Conservation (phyloP, 2,113 vertebrate genomes). For the Python bivittatus region DNA sequence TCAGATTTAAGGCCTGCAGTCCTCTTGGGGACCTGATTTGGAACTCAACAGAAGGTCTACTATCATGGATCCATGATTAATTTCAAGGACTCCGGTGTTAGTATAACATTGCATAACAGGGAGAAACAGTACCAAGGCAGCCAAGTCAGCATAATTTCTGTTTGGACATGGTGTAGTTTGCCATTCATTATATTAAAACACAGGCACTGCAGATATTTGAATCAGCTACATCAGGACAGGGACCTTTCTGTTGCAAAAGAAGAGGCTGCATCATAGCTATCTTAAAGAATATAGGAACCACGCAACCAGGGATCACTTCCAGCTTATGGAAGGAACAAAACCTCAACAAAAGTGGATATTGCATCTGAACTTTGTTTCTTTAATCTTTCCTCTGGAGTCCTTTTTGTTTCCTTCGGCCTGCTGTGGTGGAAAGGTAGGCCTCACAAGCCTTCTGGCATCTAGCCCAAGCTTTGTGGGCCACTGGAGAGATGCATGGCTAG, state of each 20-base stretch:
- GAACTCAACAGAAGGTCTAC: conserved; percentile 55
- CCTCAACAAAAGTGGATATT: not conserved
- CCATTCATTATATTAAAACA: not conserved
- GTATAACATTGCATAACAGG: conserved; percentile 43
- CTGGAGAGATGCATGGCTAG: conserved; percentile 72
- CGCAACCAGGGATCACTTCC: conserved; percentile 3
- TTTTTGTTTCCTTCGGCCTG: conserved; percentile 66
- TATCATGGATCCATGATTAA: conserved; percentile 58
- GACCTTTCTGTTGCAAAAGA: conserved; percentile 11
- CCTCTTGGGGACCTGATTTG: conserved; percentile 59
- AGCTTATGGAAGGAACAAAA: conserved; percentile 36
- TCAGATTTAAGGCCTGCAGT: conserved; percentile 61
- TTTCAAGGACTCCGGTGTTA: conserved; percentile 63
- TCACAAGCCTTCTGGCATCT: conserved; percentile 72
- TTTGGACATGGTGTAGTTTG: not conserved
- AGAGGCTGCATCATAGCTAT: not conserved
- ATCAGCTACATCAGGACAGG: not conserved
- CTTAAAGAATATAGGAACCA: not conserved
- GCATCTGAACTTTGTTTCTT: conserved; percentile 42
- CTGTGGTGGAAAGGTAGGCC: conserved; percentile 64
- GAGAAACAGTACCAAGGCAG: not conserved
- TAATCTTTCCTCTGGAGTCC: conserved; percentile 48
- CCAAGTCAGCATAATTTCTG: not conserved
- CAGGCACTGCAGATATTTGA: not conserved
- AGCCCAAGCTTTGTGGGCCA: conserved; percentile 76